Base-by-base conservation (phyloP, 2,113 vertebrate genomes). In the Petrocephalus zakoni region DNA sequence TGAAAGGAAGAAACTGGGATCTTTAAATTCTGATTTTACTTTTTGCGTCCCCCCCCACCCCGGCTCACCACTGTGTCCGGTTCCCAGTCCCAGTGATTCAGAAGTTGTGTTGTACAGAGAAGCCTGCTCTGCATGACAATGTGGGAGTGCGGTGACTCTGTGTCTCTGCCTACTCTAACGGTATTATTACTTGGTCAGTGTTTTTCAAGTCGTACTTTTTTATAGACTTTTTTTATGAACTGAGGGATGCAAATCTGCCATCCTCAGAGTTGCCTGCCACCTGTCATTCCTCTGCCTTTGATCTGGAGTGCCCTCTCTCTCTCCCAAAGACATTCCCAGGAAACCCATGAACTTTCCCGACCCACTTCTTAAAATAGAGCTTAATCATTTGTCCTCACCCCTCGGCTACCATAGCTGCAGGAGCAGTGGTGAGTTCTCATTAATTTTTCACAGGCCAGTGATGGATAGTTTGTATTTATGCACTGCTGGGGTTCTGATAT, bases 391-490 rank as follows among this genome's bases (percentile, higher is more conserved):
- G 93, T 90, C 85, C 91, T 91, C 91, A 29, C 90, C 91, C 88
- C 85, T 90, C 89, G 90, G 91, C 91, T 92, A 56, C 90, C 89
- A 68, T 90, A 91, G 93, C 94, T 94, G 94, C 95, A 75, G 92
- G 92, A 85, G 29, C 88, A 89, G 95, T 94, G 95, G 93, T 49
- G 93, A 94, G 95, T 94, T 94, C 95, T 96, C 96, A 96, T 97
- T 96, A 97, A 96, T 96, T 97, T 97, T 96, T 96, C 95, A 96
- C 94, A 90, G 93, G 93, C 95, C 94, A 91, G 95, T 97, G 96
- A 97, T 96, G 95, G 95, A 96, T 97, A 97, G 96, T 97, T 97
- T 97, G 97, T 96, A 96, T 97, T 97, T 97, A 97, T 97, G 96
- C 95, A 95, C 96, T 84, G 96, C 95, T 96, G 96, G 97, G 96